Percentiles rank a stretch among this genome's conserved stretches.
These are phyloP conservation scores for Scophthalmus maximus DNA, from an alignment of 2,113 vertebrate species.

Conservation along the genomic window DNA sequence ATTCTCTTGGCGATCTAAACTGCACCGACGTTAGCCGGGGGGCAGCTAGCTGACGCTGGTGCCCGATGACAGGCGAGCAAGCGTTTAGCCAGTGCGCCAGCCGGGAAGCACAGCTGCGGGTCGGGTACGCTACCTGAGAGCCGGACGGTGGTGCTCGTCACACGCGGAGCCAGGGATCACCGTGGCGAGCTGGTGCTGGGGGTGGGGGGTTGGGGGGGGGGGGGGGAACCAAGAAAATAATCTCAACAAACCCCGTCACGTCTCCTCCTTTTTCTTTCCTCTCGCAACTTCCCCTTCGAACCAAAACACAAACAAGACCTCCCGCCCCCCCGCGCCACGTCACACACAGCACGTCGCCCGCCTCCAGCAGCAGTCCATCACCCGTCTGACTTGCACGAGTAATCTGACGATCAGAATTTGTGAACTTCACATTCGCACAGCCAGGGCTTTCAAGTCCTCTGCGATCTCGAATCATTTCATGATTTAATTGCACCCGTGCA, in stretches of 20 bases:
- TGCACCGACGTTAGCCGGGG: conserved; percentile 43
- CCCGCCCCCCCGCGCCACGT: conserved; percentile 81
- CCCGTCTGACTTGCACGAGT: too few relatives aligned
- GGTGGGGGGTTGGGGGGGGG: too few relatives aligned
- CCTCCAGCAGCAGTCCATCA: too few relatives aligned
- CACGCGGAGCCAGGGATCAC: conserved; percentile 19
- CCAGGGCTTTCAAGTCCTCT: too few relatives aligned
- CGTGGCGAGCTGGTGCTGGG: conserved; percentile 28
- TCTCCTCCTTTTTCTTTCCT: conserved; percentile 83
- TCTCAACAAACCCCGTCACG: conserved; percentile 80
- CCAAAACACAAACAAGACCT: conserved; percentile 86
- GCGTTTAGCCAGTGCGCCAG: conserved; percentile 47
- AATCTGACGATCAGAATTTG: too few relatives aligned
- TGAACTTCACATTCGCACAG: too few relatives aligned
- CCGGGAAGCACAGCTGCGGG: conserved; percentile 46
- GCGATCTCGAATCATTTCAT: too few relatives aligned
- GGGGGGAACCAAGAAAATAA: conserved; percentile 49
- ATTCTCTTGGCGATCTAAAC: conserved; percentile 20
- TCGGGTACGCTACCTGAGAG: conserved; percentile 71
- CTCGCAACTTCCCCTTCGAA: conserved; percentile 85
- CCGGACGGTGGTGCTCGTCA: conserved; percentile 46
- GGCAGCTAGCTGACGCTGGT: conserved; percentile 45
- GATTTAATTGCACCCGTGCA: too few relatives aligned
- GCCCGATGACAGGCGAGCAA: conserved; percentile 34
- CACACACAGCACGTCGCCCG: conserved; percentile 65